phyloP scores from a whole-genome alignment of 2,113 vertebrate species.

The Lucifuga dentata region DNA sequence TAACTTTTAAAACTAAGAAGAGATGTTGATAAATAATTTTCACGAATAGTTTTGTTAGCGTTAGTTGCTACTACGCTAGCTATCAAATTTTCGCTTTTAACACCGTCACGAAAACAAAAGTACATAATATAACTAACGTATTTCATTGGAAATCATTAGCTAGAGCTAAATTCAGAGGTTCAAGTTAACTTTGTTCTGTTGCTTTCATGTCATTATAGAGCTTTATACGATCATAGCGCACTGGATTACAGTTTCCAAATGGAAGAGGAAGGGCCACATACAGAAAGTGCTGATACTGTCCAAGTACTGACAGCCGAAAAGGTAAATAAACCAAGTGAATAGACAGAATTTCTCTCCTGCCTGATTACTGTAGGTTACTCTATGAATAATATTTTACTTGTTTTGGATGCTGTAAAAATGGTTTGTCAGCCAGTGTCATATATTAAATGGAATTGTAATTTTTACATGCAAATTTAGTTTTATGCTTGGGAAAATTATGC shows the following conservation, averaged over 20 bases:
- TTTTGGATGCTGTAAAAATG: neutral
- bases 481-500: no score
- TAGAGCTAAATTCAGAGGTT: neutral
- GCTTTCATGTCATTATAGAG: conserved; percentile 14
- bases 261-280: conserved; percentile 4
- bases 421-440: neutral
- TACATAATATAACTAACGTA: neutral
- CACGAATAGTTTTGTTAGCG: no score
- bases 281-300: neutral
- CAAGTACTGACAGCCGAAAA: neutral
- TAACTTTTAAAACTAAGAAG: no score
- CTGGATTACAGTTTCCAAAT: conserved; percentile 1
- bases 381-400: neutral
- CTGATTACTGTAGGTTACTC: neutral
- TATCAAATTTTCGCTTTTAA: conserved; percentile 56
- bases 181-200: neutral
- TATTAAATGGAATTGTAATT: no score
- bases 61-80: no score
- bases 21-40: no score
- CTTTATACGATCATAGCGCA: neutral
- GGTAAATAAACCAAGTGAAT: conserved; percentile 7
- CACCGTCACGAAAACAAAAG: conserved; percentile 53
- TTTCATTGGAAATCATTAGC: no score
- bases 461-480: no score
- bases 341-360: neutral